Evolutionary conservation across 1,140 invertebrate species (phyloP).

Genomic region (Elysia chlorotica): DNA sequence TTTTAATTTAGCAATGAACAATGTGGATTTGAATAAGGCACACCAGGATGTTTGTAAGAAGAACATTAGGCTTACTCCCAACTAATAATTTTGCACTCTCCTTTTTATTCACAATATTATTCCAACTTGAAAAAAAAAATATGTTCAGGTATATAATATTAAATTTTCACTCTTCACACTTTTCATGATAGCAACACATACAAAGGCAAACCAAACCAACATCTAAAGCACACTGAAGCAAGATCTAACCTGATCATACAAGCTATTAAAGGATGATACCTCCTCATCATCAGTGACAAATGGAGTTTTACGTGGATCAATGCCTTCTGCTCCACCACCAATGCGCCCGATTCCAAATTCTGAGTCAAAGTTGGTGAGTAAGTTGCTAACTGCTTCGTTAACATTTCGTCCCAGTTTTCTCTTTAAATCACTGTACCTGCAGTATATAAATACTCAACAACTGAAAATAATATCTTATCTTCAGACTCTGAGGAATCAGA

Average conservation of each 20-base stretch:
- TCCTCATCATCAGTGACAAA: conserved; percentile 50
- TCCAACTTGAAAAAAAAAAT: neutral
- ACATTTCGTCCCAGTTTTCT: conserved; percentile 45
- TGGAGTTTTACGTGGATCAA: conserved; percentile 27
- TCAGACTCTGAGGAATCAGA: no score
- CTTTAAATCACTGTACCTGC: conserved; percentile 49
- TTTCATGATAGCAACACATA: neutral
- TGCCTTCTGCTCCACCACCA: conserved; percentile 24
- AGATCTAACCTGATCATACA: conserved; percentile 50
- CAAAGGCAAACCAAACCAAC: no score
- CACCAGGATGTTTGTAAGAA: no score
- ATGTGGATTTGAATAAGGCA: no score
- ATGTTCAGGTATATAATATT: neutral
- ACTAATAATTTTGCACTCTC: no score
- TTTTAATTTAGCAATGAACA: no score
- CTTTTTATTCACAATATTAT: no score
- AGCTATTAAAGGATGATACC: conserved; percentile 53
- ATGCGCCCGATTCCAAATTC: conserved; percentile 47
- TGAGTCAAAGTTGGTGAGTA: conserved; percentile 54
- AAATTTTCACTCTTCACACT: neutral
- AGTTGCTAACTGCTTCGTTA: conserved; percentile 42
- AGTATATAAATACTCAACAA: no score
- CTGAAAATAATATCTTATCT: no score
- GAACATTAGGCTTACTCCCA: no score
- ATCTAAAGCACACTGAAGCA: conserved; percentile 7